Evolutionary conservation across 2,888 invertebrate species (phyloP), one percentile per base, ranked within the genome.

Genomic region (Dasypolia templi): DNA sequence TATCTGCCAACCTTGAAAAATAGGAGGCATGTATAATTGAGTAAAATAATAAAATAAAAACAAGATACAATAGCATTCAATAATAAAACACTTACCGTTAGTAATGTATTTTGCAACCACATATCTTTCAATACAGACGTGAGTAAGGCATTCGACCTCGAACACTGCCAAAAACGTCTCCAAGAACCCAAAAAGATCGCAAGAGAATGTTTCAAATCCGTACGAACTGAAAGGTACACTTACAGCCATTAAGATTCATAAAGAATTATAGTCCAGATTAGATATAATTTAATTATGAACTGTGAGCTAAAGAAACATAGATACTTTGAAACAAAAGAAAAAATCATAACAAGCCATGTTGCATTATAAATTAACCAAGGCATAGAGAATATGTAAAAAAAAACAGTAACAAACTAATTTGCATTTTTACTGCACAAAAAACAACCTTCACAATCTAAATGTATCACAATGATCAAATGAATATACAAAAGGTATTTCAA

Each of bases 41-140:
- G 29, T 59, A 66, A 29, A 55, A 68, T 71, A 51, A 64, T 67
- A 61, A 75, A 70, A 68, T n/a, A n/a, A n/a, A n/a, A n/a, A n/a
- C n/a, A n/a, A n/a, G n/a, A 70, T 22, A 56, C 17, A 74, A 62
- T 29, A 72, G 56, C 42, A 68, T 73, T 35, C 22, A 75, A 77
- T 61, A 71, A 76, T 66, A n/a, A 65, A 65, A 58, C 44, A 86
- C 86, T 89, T 92, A 96, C 96, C 96, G 77, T 94, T 92, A 64
- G 89, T 90, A 29, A 89, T 90, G 80, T 95, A 95, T 87, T 94
- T 94, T 12, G 94, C 92, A 14, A 94, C 86, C 19, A 96, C 93
- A 83, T 95, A 96, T 89, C 96, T 92, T 86, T 96, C 96, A 65
- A 96, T 93, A 81, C 96, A 95, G 46, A 96, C 89, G 72, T 96